Evolutionary conservation across 2,113 vertebrate species (phyloP), one percentile per base, ranked within the genome.

Genomic region (Lepisosteus osseus): DNA sequence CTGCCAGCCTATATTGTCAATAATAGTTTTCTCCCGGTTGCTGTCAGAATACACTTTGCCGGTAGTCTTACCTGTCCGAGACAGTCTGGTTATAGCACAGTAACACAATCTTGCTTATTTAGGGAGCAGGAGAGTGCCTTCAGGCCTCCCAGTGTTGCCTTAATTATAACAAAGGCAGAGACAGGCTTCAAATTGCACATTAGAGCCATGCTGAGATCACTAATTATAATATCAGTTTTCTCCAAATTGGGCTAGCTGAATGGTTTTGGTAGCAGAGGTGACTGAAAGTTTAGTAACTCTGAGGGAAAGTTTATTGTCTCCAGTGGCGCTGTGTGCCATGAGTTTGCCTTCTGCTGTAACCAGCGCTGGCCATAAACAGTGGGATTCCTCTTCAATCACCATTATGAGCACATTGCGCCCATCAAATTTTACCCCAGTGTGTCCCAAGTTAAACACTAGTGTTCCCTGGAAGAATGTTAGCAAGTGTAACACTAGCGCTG

Each of bases 141-240:
- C 69, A 40, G 78, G 83, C 70, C 80, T 79, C 80, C 81, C 83
- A 78, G 78, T 82, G 77, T 81, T 29, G 78, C 86, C 84, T 69
- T 93, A 93, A 94, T 93, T 92, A 87, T 67, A 80, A 68, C 77
- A 84, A 88, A 80, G 77, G 81, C 85, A 79, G 80, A 81, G 79
- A 73, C 85, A 80, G 80, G 85, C 92, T 87, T 91, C 86, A 75
- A 86, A 83, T 92, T 92, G 89, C 87, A 86, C 79, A 78, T 89
- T 86, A 88, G 83, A 82, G 81, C 82, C 84, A 90, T 77, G 80
- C 89, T 83, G 84, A 92, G 92, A 85, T 90, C 79, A 86, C 91
- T 92, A 93, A 95, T 95, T 93, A 93, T 92, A 89, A 93, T 95
- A 94, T 95, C 93, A 75, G 83, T 92, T 95, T 97, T 90, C 90